phyloP scores from a whole-genome alignment of 2,113 vertebrate species.

The Speoplatyrhinus poulsoni region DNA sequence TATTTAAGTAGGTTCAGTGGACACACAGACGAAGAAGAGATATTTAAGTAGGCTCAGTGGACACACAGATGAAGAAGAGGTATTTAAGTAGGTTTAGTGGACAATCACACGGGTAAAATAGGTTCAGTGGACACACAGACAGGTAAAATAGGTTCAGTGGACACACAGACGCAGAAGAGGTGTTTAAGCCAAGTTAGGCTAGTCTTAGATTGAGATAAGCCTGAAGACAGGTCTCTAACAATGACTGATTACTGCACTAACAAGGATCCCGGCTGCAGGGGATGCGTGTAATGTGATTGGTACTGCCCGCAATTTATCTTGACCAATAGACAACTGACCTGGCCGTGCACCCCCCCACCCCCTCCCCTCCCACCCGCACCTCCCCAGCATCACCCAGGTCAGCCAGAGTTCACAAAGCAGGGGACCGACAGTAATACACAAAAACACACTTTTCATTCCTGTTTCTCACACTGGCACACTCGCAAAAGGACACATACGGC shows the following conservation, averaged over 20 bases:
- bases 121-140: not conserved
- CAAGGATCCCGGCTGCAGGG: constrained; percentile 73
- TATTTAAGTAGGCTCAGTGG: not conserved
- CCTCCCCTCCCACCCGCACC: constrained; percentile 5
- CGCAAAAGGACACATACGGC: not conserved
- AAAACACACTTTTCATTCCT: not conserved
- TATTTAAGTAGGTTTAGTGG: constrained; percentile 8
- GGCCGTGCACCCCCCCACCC: constrained; percentile 54
- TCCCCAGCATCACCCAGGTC: constrained; percentile 56
- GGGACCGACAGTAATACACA: constrained; percentile 29
- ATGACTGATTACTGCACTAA: constrained; percentile 80
- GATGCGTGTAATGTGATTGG: constrained; percentile 77
- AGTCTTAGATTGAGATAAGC: constrained; percentile 61
- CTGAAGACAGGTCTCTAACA: constrained; percentile 63
- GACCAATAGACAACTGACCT: constrained; percentile 79
- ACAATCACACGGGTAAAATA: constrained; percentile 26
- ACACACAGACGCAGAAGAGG: not conserved
- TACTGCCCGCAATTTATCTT: constrained; percentile 73
- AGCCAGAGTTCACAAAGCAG: constrained; percentile 69
- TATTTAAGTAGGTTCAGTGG: not conserved
- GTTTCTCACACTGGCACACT: constrained; percentile 1
- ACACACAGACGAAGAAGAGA: not conserved
- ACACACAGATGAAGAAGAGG: constrained; percentile 11
- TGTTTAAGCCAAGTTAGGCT: constrained; percentile 3
- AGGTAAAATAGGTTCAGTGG: not conserved